phyloP scores from a whole-genome alignment of 2,888 invertebrate genomes.

The Aphidoletes aphidimyza region DNA sequence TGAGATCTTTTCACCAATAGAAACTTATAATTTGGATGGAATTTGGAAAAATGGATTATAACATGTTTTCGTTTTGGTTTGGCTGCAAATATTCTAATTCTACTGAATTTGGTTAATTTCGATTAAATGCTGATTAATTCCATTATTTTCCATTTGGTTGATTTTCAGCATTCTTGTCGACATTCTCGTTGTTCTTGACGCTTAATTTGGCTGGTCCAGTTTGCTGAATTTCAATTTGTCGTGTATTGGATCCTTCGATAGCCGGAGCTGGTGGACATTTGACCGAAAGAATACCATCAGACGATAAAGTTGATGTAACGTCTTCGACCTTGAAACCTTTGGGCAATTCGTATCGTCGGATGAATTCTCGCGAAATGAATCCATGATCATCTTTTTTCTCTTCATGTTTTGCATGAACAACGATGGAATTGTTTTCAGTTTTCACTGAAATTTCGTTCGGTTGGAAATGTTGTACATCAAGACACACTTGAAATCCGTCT shows the following conservation, averaged over 20 bases:
- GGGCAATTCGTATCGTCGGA: conserved; percentile 77
- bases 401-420: conserved; percentile 78
- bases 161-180: too few species aligned
- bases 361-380: conserved; percentile 82
- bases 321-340: conserved; percentile 76
- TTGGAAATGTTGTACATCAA: conserved; percentile 63
- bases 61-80: too few species aligned
- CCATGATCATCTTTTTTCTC: conserved; percentile 79
- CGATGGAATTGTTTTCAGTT: conserved; percentile 72
- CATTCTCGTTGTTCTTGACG: conserved; percentile 60
- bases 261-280: conserved; percentile 72
- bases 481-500: conserved; percentile 77
- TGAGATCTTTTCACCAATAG: too few species aligned
- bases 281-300: conserved; percentile 83
- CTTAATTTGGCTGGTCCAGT: conserved; percentile 73
- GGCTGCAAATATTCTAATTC: background rate
- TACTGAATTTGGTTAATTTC: background rate
- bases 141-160: conserved; percentile 54
- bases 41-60: too few species aligned
- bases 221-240: conserved; percentile 79
- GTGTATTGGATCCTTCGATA: conserved; percentile 65
- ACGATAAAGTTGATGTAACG: conserved; percentile 80
- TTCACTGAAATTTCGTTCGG: conserved; percentile 77
- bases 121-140: background rate
- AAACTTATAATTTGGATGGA: too few species aligned